Percentiles rank a stretch among this genome's conserved stretches.
These are phyloP conservation scores for Columbina picui DNA, from an alignment of 2,113 vertebrate species.

Conservation along the genomic window DNA sequence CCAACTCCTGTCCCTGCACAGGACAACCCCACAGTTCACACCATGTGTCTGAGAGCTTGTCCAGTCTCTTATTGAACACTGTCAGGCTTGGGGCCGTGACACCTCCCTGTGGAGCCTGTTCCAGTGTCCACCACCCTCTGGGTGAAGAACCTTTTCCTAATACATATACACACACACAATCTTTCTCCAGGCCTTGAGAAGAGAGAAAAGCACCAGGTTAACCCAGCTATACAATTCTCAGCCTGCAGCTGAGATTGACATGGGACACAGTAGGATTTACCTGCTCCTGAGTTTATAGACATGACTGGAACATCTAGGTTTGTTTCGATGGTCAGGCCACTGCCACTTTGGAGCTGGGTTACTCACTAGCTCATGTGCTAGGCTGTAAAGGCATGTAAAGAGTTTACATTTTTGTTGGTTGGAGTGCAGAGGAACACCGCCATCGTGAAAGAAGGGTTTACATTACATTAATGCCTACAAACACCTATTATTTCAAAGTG, in stretches of 20 bases:
- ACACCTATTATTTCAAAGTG: not conserved
- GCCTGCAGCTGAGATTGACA: not conserved
- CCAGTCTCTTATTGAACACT: no score
- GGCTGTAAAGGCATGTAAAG: not conserved
- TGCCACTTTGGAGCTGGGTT: not conserved
- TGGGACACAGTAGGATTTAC: not conserved
- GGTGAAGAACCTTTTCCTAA: no score
- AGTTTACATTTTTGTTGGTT: not conserved
- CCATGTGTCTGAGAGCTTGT: no score
- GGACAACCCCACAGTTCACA: no score
- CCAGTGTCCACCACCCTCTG: no score
- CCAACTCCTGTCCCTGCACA: no score
- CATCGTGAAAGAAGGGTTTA: not conserved
- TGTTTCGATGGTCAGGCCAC: not conserved
- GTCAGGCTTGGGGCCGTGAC: no score
- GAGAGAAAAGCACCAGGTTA: not conserved
- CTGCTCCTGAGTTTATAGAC: not conserved
- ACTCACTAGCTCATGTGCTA: not conserved
- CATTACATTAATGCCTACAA: not conserved
- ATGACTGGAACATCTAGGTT: not conserved
- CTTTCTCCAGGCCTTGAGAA: not conserved
- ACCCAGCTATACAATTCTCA: not conserved
- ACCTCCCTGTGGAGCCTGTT: no score
- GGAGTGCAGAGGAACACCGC: not conserved
- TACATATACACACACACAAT: rapidly evolving